phyloP scores from a whole-genome alignment of 2,113 vertebrate genomes.

The Rhadina sibilatrix region DNA sequence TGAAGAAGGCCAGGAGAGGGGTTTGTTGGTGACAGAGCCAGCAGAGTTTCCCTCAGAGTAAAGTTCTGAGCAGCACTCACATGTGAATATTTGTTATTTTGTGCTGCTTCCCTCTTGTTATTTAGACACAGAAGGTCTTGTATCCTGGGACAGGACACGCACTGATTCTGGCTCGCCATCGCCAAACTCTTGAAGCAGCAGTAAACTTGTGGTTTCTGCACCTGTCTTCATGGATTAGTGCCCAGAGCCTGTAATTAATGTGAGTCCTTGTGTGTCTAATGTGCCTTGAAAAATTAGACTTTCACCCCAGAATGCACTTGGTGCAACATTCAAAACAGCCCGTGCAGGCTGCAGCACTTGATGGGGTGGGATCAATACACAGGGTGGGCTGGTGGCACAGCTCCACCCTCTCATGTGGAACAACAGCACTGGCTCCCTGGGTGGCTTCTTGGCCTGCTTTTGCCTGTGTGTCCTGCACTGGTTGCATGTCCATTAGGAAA shows the following conservation, averaged over 20 bases:
- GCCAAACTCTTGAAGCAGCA: background rate
- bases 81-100: background rate
- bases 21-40: background rate
- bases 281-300: constrained; percentile 62
- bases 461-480: background rate
- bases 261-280: constrained; percentile 65
- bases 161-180: background rate
- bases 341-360: fast-evolving
- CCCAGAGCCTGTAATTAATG: constrained; percentile 68
- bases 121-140: background rate
- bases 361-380: fast-evolving
- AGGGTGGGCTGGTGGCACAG: background rate
- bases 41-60: background rate
- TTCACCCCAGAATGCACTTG: constrained; percentile 43
- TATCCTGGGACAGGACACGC: background rate
- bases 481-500: background rate
- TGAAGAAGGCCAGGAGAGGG: background rate
- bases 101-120: background rate
- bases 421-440: background rate
- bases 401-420: fast-evolving
- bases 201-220: constrained; percentile 53
- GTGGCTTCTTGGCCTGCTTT: background rate
- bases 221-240: constrained; percentile 61
- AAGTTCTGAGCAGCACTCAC: background rate
- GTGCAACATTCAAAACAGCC: background rate